Base-by-base conservation (phyloP, 2,797 vertebrate species). In the Trachops cirrhosus region DNA sequence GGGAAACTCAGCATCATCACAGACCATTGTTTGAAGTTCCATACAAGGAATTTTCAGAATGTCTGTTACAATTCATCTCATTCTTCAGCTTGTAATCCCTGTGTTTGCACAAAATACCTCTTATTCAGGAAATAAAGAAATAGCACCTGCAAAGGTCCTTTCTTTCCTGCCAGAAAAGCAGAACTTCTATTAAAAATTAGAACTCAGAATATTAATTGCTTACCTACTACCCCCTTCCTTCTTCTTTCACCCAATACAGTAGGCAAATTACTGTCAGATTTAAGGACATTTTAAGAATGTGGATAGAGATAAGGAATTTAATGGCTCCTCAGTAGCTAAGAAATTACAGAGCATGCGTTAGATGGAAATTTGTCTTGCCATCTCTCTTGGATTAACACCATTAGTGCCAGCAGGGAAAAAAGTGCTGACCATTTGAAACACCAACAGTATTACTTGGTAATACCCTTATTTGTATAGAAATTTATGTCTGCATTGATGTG, bases 81-180 rank as follows among this genome's bases (percentile, higher is more conserved):
- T 84, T 95, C 73, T 91, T 83, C 26, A 74, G 24, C 29, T 79
- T 88, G 57, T 9, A 92, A 52, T 86, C 6, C 2, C 39, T 26
- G 21, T 32, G 14, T 89, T 80, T 78, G 22, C 44, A 87, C n/a
- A 93, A 91, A 84, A 37, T 54, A 16, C 44, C 1, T 54, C 37
- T 79, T 84, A 84, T 37, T 86, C 4, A 18, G 59, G 37, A 95
- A 95, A 94, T 50, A 22, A 95, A 94, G 83, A 48, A 41, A 46
- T 9, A 52, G 29, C 29, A 89, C 64, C 16, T 68, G 9, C 8
- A 79, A 6, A 62, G 9, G 10, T 57, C 52, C 9, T 80, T 77
- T 73, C 11, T 71, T 86, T 75, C 7, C 29, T 50, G 14, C 4
- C 9, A 74, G 15, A 48, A 77, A 89, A 90, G 26, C 4, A 39